Base-by-base conservation (phyloP, 2,888 invertebrate species). In the Dendrolimus pini region DNA sequence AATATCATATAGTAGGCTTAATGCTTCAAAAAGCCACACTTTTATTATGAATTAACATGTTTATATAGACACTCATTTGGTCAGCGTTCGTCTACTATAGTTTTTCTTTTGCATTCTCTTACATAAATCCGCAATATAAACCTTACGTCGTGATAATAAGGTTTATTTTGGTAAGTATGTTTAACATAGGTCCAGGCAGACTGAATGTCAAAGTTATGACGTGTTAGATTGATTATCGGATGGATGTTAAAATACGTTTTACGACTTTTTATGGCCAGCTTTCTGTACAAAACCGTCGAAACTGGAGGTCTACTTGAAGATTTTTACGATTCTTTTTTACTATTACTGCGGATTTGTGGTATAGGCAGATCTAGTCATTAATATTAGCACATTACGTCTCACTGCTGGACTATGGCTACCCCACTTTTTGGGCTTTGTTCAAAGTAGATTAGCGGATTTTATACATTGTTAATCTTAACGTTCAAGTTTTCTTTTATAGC, bases 181-280 rank as follows among this genome's bases (percentile, higher is more conserved):
- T 68, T 72, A 71, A 72, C 76, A 83, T 78, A 83, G 78, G 81
- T 83, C 78, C 85, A 81, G 74, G 69, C 84, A 78, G 78, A 71
- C 82, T 86, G 88, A 83, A 89, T 89, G 89, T 90, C 90, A 90
- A 90, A 90, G 87, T 89, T 91, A 91, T 89, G 89, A 91, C 89
- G 90, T 89, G 90, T 91, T 91, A 89, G 91, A 91, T 91, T 91
- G 91, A 91, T 91, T 91, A 91, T 91, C 91, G 79, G 87, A 86
- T 89, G 88, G 87, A 90, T 91, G 91, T 90, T 91, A 91, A 91
- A 91, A 91, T 89, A 84, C 83, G 82, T 85, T 90, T 91, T 89
- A 89, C 77, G 85, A 85, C 83, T 85, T 86, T 89, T 89, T 86
- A 89, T 82, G 86, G 74, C 80, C 79, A 84, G 83, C 83, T 83